Percentiles rank a stretch among this genome's conserved stretches.
Conservation (phyloP, 2,888 invertebrate genomes). For the Folsomia candida region DNA sequence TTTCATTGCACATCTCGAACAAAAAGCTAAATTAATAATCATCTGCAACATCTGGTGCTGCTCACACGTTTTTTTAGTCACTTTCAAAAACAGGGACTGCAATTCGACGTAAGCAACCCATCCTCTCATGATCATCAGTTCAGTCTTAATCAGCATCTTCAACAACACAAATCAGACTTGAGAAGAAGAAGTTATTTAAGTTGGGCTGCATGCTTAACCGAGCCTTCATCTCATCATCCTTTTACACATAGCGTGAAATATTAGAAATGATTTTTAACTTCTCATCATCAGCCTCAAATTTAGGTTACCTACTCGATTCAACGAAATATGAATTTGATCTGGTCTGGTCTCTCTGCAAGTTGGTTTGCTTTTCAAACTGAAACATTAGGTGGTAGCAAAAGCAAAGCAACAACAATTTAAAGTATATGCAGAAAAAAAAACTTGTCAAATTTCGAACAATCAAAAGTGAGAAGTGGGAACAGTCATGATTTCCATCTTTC, state of each 20-base stretch:
- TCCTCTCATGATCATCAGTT: background rate
- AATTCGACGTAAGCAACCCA: no score
- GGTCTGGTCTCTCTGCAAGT: background rate
- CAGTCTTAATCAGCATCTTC: background rate
- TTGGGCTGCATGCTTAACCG: background rate
- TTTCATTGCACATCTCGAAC: background rate
- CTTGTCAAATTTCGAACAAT: background rate
- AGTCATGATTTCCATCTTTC: no score
- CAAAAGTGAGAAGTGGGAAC: background rate
- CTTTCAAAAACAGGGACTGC: background rate
- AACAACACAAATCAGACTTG: no score
- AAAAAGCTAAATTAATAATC: background rate
- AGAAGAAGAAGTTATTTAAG: background rate
- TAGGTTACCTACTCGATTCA: background rate
- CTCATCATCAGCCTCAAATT: background rate
- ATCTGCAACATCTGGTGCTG: background rate
- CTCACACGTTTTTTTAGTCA: background rate
- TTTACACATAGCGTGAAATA: background rate
- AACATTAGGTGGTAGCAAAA: background rate
- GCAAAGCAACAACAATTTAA: background rate
- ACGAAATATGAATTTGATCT: background rate
- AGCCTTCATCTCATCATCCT: background rate
- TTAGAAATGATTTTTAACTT: background rate
- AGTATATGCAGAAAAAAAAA: background rate
- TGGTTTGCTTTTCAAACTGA: background rate